Evolutionary conservation across 2,113 vertebrate species (phyloP).

Genomic region (Tursiops truncatus): DNA sequence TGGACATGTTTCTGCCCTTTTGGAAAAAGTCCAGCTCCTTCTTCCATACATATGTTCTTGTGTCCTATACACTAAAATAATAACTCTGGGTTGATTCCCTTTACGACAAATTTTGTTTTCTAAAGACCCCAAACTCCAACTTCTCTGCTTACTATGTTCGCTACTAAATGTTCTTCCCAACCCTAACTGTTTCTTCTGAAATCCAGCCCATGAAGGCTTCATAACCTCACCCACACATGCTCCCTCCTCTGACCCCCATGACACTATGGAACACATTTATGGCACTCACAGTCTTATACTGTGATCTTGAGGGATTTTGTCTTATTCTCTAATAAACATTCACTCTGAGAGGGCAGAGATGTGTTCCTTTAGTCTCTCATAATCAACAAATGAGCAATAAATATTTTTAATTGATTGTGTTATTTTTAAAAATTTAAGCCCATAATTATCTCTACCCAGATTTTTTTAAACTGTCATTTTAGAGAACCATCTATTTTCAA

Average conservation of each 20-base stretch:
- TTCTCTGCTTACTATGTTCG: background rate
- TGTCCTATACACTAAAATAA: background rate
- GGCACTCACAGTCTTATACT: background rate
- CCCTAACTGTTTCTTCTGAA: background rate
- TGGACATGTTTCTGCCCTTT: background rate
- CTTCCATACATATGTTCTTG: background rate
- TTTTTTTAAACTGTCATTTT: slow-evolving; percentile 2
- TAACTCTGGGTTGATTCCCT: background rate
- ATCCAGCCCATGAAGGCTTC: background rate
- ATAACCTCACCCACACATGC: background rate
- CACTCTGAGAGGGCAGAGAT: background rate
- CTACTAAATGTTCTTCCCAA: background rate
- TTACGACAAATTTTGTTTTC: background rate
- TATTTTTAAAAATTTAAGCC: background rate
- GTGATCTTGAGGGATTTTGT: background rate
- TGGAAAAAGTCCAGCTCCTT: background rate
- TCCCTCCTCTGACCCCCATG: background rate
- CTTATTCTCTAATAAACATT: background rate
- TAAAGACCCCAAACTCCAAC: background rate
- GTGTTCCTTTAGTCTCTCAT: background rate
- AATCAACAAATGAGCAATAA: background rate
- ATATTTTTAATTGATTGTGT: background rate
- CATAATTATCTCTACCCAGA: background rate
- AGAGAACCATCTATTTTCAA: background rate
- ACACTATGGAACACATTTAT: background rate